Evolutionary conservation across 2,113 vertebrate genomes (phyloP).

Genomic region (Seriola dumerili): DNA sequence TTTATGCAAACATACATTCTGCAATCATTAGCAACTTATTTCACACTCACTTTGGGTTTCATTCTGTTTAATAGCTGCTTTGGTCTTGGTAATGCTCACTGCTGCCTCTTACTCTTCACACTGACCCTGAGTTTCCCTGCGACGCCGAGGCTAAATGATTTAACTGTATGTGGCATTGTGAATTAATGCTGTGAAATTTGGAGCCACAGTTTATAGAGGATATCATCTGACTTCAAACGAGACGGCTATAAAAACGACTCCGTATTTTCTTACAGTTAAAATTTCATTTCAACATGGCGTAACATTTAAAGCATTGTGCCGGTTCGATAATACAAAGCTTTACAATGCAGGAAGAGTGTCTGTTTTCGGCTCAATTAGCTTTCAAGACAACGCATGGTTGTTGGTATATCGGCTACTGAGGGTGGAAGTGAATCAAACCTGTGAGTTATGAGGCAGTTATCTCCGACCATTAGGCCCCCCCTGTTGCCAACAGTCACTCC

Average conservation of each 20-base stretch:
- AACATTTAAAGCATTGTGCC: conserved; percentile 6
- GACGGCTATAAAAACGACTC: conserved; percentile 17
- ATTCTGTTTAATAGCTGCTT: conserved; percentile 56
- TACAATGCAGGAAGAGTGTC: background rate
- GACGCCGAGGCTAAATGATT: conserved; percentile 54
- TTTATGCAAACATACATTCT: conserved; percentile 71
- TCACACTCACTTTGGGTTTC: conserved; percentile 66
- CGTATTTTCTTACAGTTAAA: background rate
- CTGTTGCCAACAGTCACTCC: conserved; percentile 51
- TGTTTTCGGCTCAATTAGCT: conserved; percentile 28
- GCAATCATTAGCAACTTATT: conserved; percentile 73
- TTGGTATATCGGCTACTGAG: conserved; percentile 23
- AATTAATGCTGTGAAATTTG: conserved; percentile 48
- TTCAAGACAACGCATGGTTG: conserved; percentile 15
- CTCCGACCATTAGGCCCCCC: conserved; percentile 29
- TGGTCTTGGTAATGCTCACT: conserved; percentile 30
- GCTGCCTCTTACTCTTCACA: conserved; percentile 26
- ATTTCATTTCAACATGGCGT: too few relatives aligned
- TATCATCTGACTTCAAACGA: conserved; percentile 26
- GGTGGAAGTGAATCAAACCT: conserved; percentile 51
- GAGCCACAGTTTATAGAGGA: conserved; percentile 9
- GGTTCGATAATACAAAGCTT: background rate
- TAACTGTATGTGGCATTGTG: conserved; percentile 34
- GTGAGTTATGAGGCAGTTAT: conserved; percentile 69
- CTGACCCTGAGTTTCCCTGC: conserved; percentile 29